Percentiles rank a stretch among this genome's conserved stretches.
phyloP scores from a whole-genome alignment of 1,140 invertebrate genomes.

The Drosophila erecta region DNA sequence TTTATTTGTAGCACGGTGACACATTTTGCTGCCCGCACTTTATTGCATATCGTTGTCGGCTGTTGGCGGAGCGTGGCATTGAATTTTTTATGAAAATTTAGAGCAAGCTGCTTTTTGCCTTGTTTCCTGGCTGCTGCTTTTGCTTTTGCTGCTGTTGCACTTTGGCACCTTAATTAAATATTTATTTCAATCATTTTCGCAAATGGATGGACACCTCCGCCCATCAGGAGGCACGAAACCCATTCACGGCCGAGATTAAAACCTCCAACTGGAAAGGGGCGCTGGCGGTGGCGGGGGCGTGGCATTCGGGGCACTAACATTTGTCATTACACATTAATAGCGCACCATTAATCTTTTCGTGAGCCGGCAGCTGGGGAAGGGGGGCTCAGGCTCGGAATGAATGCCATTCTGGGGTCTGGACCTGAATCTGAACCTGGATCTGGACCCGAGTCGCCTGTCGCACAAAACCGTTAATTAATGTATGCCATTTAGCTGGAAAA shows the following conservation, averaged over 20 bases:
- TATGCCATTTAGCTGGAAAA: constrained; percentile 83
- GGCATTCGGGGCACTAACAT: constrained; percentile 64
- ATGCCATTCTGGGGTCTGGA: constrained; percentile 31
- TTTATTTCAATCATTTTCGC: constrained; percentile 77
- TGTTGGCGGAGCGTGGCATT: constrained; percentile 58
- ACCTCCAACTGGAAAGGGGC: constrained; percentile 7
- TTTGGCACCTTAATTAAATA: constrained; percentile 76
- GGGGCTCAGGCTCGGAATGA: constrained; percentile 52
- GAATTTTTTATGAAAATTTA: constrained; percentile 83
- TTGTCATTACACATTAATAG: constrained; percentile 84
- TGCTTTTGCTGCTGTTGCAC: constrained; percentile 42
- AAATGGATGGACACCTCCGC: constrained; percentile 64
- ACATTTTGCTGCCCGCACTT: constrained; percentile 68
- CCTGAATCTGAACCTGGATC: constrained; percentile 58
- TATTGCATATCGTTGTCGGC: constrained; percentile 59
- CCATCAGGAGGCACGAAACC: constrained; percentile 33
- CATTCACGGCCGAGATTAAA: constrained; percentile 46
- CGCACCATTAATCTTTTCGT: constrained; percentile 79
- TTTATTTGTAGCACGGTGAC: constrained; percentile 58
- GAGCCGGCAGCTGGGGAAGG: constrained; percentile 23
- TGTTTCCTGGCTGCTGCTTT: constrained; percentile 7
- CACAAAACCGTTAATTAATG: constrained; percentile 79
- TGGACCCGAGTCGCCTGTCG: constrained; percentile 60
- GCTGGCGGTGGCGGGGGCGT: neutral
- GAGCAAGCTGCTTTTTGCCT: constrained; percentile 45